These are phyloP conservation scores for Eilema griseolum DNA, from an alignment of 2,888 invertebrate species.

Conservation along the genomic window DNA sequence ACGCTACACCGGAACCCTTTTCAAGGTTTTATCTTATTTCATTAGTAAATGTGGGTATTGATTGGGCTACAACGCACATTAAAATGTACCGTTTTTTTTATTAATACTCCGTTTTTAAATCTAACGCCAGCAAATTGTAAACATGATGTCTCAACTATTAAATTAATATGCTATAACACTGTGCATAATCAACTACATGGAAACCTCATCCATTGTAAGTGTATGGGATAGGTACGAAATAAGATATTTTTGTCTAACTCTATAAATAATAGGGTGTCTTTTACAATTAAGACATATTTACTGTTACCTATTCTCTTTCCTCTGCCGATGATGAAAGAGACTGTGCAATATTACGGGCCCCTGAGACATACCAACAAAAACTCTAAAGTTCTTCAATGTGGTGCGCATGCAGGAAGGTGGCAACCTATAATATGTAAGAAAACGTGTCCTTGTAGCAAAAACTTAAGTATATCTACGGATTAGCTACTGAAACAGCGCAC, in stretches of 20 bases:
- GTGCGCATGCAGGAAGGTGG: not conserved
- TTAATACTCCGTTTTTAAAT: no score
- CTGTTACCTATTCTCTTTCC: not conserved
- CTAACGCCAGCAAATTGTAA: no score
- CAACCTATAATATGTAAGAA: not conserved
- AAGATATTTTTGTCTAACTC: not conserved
- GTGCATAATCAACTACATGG: no score
- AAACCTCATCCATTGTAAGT: no score
- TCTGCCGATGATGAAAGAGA: not conserved
- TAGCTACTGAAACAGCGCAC: slow-evolving; percentile 36
- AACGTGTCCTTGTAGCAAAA: not conserved
- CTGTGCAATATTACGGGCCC: not conserved
- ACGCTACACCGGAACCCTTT: not conserved
- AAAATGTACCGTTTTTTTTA: not conserved
- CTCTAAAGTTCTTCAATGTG: not conserved
- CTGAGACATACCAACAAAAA: not conserved
- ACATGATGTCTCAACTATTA: no score
- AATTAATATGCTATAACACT: no score
- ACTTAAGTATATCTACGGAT: slow-evolving; percentile 24
- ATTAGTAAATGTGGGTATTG: not conserved
- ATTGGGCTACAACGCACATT: not conserved
- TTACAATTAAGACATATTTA: not conserved
- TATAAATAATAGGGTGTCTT: not conserved
- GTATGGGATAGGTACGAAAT: not conserved
- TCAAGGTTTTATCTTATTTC: not conserved